Base-by-base conservation (phyloP, 2,888 invertebrate genomes). In the Idaea biselata region DNA sequence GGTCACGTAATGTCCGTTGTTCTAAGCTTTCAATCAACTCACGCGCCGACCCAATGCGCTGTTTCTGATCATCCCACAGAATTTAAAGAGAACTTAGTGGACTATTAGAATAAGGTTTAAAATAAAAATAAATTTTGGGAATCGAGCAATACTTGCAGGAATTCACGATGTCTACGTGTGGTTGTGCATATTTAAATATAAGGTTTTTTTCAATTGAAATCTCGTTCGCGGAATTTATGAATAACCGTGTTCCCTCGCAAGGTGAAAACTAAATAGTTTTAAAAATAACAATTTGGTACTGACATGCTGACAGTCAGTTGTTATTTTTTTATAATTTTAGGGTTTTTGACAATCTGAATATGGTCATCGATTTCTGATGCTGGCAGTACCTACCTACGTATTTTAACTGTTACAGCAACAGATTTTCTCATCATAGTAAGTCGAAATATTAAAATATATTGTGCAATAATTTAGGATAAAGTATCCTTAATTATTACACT, bases 21-120 rank as follows among this genome's bases (percentile, higher is more conserved):
- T 75, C 77, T 71, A 76, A 84, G 83, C 86, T 88, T 87, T 86
- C 80, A 86, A 87, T 84, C 82, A 78, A 78, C 73, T 76, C 78
- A 74, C 78, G 79, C 80, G 78, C 73, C 71, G 69, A 61, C 70
- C 55, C 61, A 65, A 71, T 56, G 17, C 56, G 18, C 56, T 18
- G 68, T 68, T 70, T 71, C 65, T 63, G 59, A 58, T 57, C 59
- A 55, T 53, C 18, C 55, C 57, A 62, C 11, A 31, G 58, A 56
- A 63, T 53, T 44, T 55, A 59, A 68, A 33, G 18, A 16, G 63
- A 66, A 61, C 58, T 44, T 68, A 69, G 18, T 11, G 17, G 8
- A 18, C 0, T 8, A 16, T 7, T 6, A 11, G 4, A 8, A 56
- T 64, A 69, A 63, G 54, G 66, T 25, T 16, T 55, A 16, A 61